Evolutionary conservation across 2,113 vertebrate species (phyloP).

Genomic region (Cebus imitator): DNA sequence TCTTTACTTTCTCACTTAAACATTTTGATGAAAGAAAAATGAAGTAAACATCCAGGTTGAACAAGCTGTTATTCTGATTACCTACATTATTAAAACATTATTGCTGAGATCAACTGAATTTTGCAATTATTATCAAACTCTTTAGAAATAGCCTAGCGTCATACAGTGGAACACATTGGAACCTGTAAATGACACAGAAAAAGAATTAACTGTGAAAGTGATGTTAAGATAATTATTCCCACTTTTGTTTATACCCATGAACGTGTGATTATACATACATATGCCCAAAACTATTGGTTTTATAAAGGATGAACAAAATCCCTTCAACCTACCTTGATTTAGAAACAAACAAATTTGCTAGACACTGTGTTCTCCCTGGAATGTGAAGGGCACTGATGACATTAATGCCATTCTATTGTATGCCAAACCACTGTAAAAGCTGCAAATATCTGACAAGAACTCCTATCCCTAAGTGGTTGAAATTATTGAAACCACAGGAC

Average conservation of each 20-base stretch:
- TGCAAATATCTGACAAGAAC: slow-evolving; percentile 43
- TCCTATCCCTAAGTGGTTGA: slow-evolving; percentile 54
- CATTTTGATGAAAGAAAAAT: not conserved
- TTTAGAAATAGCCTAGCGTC: not conserved
- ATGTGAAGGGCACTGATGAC: slow-evolving; percentile 1
- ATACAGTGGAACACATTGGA: not conserved
- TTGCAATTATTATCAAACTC: not conserved
- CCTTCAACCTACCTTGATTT: slow-evolving; percentile 44
- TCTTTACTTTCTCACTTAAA: not conserved
- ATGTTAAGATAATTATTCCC: not conserved
- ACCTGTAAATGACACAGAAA: not conserved
- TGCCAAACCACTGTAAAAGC: slow-evolving; percentile 63
- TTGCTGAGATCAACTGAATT: not conserved
- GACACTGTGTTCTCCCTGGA: not conserved
- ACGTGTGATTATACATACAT: not conserved
- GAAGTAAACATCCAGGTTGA: not conserved
- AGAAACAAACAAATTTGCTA: slow-evolving; percentile 41
- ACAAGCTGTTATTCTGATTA: not conserved
- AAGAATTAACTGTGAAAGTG: not conserved
- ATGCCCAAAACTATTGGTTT: not conserved
- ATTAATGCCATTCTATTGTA: slow-evolving; percentile 43
- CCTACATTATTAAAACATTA: not conserved
- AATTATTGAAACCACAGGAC: slow-evolving; percentile 47
- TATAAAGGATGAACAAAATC: slow-evolving; percentile 33
- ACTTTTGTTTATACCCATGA: not conserved